Evolutionary conservation across 23 tunicate genomes (phyloP).

Genomic region (Trididemnum nubilum): DNA sequence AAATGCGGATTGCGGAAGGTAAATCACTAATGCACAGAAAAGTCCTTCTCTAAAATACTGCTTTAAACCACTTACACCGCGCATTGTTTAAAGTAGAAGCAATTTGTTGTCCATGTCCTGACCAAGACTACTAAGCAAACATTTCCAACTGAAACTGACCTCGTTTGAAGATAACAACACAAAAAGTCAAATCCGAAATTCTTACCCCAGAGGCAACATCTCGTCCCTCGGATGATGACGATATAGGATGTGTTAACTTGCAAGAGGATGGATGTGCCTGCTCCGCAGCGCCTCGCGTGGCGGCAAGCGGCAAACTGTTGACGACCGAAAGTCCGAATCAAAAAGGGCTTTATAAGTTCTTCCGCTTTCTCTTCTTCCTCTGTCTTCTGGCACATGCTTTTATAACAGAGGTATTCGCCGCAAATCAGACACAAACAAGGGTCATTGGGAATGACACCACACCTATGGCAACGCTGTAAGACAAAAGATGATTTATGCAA

Average conservation of each 20-base stretch:
- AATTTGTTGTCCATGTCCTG: no score
- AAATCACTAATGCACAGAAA: no score
- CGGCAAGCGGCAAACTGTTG: slow-evolving; percentile 39
- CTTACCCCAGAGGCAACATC: slow-evolving; percentile 86
- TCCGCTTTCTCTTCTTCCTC: slow-evolving; percentile 1
- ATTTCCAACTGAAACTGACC: no score
- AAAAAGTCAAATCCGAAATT: background rate
- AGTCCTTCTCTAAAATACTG: no score
- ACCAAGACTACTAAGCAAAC: no score
- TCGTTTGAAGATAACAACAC: no score
- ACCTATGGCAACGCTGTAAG: slow-evolving; percentile 41
- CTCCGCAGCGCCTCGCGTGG: slow-evolving; percentile 86
- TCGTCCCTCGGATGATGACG: slow-evolving; percentile 52
- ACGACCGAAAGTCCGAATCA: background rate
- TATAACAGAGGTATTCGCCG: slow-evolving; percentile 78
- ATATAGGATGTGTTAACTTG: slow-evolving; percentile 49
- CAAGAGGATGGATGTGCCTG: slow-evolving; percentile 77
- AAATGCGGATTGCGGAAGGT: no score
- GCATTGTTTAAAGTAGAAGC: no score
- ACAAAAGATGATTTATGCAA: background rate
- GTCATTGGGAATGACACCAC: slow-evolving; percentile 42
- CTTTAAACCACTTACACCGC: no score
- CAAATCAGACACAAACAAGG: slow-evolving; percentile 85
- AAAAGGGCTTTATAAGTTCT: background rate
- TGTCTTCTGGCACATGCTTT: slow-evolving; percentile 34